Conservation (phyloP, 2,888 invertebrate species). For the Campoletis raptor region DNA sequence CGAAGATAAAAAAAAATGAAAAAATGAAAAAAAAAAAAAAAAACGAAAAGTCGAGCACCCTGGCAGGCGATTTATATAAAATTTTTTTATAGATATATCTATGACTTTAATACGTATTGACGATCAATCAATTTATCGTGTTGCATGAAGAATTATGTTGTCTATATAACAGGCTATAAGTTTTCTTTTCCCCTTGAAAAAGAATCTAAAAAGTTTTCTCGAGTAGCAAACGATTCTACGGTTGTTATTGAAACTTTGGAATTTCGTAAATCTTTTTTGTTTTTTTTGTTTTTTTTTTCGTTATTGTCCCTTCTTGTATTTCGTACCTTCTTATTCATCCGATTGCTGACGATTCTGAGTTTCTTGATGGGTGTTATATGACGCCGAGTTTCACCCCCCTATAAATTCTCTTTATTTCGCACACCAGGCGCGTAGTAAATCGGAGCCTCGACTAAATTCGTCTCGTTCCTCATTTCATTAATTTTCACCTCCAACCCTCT, state of each 20-base stretch:
- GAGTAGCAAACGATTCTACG: slow-evolving; percentile 47
- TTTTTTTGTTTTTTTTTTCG: not conserved
- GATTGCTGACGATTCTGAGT: slow-evolving; percentile 32
- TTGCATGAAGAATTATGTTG: slow-evolving; percentile 42
- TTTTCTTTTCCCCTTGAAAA: slow-evolving; percentile 25
- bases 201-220: slow-evolving; percentile 39
- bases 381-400: slow-evolving; percentile 22
- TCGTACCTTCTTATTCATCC: slow-evolving; percentile 47
- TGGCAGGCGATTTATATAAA: not conserved
- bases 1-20: slow-evolving; percentile 43
- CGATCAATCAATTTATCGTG: slow-evolving; percentile 53
- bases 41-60: not conserved
- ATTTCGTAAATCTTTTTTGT: slow-evolving; percentile 5
- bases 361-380: slow-evolving; percentile 32
- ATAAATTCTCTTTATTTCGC: slow-evolving; percentile 63
- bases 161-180: slow-evolving; percentile 43
- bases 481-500: slow-evolving; percentile 22
- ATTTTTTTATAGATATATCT: not conserved
- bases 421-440: slow-evolving; percentile 39
- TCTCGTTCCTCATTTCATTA: slow-evolving; percentile 53
- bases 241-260: slow-evolving; percentile 50
- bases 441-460: slow-evolving; percentile 48
- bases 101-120: slow-evolving; percentile 4
- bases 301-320: slow-evolving; percentile 4
- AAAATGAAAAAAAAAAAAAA: no score